Evolutionary conservation across 2,888 invertebrate species (phyloP).

Genomic region (Drosophila cognata): DNA sequence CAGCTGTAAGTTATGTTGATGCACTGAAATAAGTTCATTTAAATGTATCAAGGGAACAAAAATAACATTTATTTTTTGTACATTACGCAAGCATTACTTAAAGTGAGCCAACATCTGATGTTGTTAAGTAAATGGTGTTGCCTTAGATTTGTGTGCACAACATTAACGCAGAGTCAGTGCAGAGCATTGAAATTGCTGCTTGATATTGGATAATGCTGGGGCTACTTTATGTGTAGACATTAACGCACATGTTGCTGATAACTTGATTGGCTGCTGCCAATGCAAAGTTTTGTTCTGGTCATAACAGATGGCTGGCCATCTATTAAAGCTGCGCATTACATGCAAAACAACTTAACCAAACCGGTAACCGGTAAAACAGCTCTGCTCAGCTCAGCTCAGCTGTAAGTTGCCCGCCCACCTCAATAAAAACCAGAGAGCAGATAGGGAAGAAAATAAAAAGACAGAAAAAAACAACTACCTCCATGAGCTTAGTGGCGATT

Average conservation of each 20-base stretch:
- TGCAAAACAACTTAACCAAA: slow-evolving; percentile 65
- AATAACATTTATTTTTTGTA: neutral
- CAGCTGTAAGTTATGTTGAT: neutral
- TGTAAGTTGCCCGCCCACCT: slow-evolving; percentile 43
- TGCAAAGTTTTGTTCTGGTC: slow-evolving; percentile 40
- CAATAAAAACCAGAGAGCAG: slow-evolving; percentile 5
- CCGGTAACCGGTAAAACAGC: slow-evolving; percentile 52
- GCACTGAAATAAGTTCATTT: slow-evolving; percentile 5
- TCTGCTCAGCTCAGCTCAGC: slow-evolving; percentile 11
- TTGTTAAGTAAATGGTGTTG: neutral
- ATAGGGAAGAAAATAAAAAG: neutral
- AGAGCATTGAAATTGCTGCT: slow-evolving; percentile 14
- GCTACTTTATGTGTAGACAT: slow-evolving; percentile 11
- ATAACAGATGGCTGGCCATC: slow-evolving; percentile 45
- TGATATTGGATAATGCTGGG: neutral
- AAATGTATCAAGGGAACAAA: neutral
- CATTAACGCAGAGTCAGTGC: neutral
- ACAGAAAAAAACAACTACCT: slow-evolving; percentile 22
- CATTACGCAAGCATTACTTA: neutral
- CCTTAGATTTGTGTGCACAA: neutral
- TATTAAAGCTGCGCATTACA: slow-evolving; percentile 61
- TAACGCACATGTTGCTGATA: slow-evolving; percentile 38
- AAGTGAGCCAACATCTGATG: neutral
- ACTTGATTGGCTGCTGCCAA: slow-evolving; percentile 20
- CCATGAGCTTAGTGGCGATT: slow-evolving; percentile 48